Conservation (phyloP, 2,113 vertebrate species). For the Coptodon rendalli region DNA sequence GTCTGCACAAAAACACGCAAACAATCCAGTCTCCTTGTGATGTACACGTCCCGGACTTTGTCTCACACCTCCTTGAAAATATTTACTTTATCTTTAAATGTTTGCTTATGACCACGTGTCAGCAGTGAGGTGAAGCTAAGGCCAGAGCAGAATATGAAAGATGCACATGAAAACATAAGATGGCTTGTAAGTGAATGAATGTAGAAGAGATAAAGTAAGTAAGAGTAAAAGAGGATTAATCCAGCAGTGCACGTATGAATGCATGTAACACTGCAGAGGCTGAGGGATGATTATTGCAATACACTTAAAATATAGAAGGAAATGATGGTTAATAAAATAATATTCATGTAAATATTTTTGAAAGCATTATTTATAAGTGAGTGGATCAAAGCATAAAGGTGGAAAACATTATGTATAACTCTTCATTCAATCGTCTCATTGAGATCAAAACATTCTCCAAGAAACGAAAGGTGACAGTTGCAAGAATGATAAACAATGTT, state of each 20-base stretch:
- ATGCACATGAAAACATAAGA: neutral
- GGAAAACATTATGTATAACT: neutral
- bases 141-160: neutral
- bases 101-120: neutral
- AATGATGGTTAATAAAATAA: neutral
- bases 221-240: neutral
- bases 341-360: neutral
- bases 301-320: neutral
- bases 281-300: neutral
- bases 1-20: conserved; percentile 25
- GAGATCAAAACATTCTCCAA: neutral
- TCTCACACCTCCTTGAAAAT: neutral
- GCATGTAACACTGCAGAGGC: neutral
- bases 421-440: rapidly evolving
- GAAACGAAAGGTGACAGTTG: neutral
- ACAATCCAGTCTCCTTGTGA: neutral
- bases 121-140: neutral
- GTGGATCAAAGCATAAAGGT: neutral
- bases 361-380: neutral
- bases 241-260: neutral
- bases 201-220: neutral
- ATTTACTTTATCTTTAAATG: conserved; percentile 2
- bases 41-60: neutral
- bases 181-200: neutral
- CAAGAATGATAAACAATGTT: rapidly evolving